Evolutionary conservation across 2,888 invertebrate genomes (phyloP).

Genomic region (Lasioglossum pauxillum): DNA sequence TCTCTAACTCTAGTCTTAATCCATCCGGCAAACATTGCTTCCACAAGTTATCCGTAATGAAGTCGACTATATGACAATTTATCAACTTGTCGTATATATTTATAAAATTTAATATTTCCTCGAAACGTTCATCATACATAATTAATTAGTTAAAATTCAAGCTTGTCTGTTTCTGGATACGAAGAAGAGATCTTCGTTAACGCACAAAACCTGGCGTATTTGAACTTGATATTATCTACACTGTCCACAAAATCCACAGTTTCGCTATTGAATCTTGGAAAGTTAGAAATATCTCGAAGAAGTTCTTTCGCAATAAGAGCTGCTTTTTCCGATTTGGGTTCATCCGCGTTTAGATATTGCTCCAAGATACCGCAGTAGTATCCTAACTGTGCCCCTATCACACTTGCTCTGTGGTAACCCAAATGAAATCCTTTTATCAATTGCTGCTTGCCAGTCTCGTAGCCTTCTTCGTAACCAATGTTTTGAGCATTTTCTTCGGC

Average conservation of each 20-base stretch:
- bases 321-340: conserved; percentile 85
- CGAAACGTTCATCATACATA: conserved; percentile 78
- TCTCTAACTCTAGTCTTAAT: conserved; percentile 82
- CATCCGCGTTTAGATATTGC: conserved; percentile 82
- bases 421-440: conserved; percentile 89
- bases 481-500: conserved; percentile 89
- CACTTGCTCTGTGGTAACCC: conserved; percentile 92
- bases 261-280: conserved; percentile 88
- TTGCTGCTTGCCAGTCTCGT: conserved; percentile 86
- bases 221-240: conserved; percentile 88
- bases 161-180: conserved; percentile 86
- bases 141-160: conserved; percentile 86
- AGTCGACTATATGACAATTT: conserved; percentile 92
- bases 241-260: conserved; percentile 88
- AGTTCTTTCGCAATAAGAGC: conserved; percentile 86
- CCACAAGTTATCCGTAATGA: conserved; percentile 89
- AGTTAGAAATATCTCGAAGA: conserved; percentile 86
- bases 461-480: conserved; percentile 89
- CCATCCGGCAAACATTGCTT: conserved; percentile 86
- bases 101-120: conserved; percentile 86
- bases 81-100: conserved; percentile 87
- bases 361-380: conserved; percentile 88
- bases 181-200: conserved; percentile 87
- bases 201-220: conserved; percentile 90
- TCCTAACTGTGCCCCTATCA: conserved; percentile 92